Evolutionary conservation across 1,140 invertebrate genomes (phyloP), one percentile per base, ranked within the genome.

Genomic region (Adelges cooleyi): DNA sequence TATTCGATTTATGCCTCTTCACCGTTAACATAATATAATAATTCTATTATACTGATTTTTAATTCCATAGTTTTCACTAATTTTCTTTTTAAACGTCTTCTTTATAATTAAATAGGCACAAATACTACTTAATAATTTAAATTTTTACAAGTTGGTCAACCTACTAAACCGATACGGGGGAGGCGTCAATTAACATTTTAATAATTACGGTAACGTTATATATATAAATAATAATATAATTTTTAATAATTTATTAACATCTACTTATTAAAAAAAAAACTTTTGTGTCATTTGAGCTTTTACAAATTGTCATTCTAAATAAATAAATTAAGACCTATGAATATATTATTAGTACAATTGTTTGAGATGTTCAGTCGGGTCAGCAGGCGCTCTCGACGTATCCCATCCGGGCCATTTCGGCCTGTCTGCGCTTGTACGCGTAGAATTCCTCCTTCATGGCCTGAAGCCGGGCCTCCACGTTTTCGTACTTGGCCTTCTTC

Each of bases 371-470:
- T 8, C 3, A 44, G 11, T 8, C 2, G 18, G 27, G 73, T 80
- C 75, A 89, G 77, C 86, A 89, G 69, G 81, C 84, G 75, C 86
- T 88, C 74, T 88, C 86, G 59, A 88, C 74, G 72, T 50, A 85
- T 77, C 73, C 84, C 22, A 62, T 29, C 11, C 42, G 44, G 22
- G 44, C 51, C 66, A 65, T 81, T 53, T 77, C 72, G 48, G 89
- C 89, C 74, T 94, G 91, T 40, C 90, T 80, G 71, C 90, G 86
- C 59, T 91, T 81, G 76, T 93, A 95, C 73, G 92, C 86, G 73
- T 93, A 85, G 76, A 95, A 97, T 75, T 96, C 92, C 73, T 94
- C 89, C 71, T 94, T 92, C 86, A 96, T 92, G 29, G 90, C 90
- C 69, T 92, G 87, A 59, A 95, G 89, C 52, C 93, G 80, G 3